Percentiles rank a stretch among this genome's conserved stretches.
Evolutionary conservation across 2,797 vertebrate species (phyloP).

Genomic region (Potorous gilbertii): DNA sequence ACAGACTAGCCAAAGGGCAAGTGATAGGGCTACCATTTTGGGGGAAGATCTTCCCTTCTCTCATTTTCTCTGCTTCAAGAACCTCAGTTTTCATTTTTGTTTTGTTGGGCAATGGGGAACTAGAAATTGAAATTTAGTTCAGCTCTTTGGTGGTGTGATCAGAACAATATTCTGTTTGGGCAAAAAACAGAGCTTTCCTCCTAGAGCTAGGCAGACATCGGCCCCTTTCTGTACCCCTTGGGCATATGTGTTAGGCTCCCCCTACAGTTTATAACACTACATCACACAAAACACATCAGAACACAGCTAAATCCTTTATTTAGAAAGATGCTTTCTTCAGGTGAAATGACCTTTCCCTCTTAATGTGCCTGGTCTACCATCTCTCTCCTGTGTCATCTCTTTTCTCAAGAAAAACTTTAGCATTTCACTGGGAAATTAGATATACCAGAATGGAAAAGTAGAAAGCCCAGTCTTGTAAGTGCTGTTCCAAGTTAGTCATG

Average conservation of each 20-base stretch:
- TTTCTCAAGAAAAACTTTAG: neutral
- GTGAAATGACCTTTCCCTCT: neutral
- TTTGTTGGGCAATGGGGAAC: neutral
- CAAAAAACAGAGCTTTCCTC: neutral
- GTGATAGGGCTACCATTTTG: neutral
- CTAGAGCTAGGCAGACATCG: neutral
- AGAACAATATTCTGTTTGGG: neutral
- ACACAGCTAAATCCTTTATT: conserved; percentile 12
- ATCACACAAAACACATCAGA: conserved; percentile 35
- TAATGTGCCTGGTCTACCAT: neutral
- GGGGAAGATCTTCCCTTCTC: neutral
- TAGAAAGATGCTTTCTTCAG: conserved; percentile 24
- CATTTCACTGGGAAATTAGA: neutral
- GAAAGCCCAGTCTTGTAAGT: neutral
- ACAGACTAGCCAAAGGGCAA: neutral
- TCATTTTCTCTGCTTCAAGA: neutral
- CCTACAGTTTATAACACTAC: neutral
- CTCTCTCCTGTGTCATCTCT: neutral
- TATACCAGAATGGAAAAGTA: neutral
- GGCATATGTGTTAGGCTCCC: conserved; percentile 19
- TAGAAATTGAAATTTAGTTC: neutral
- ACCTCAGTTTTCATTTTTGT: neutral
- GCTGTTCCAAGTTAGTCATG: conserved; percentile 27
- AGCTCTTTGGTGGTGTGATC: neutral
- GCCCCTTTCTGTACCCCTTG: neutral